Evolutionary conservation across 2,888 invertebrate species (phyloP).

Genomic region (Lasioglossum oenotherae): DNA sequence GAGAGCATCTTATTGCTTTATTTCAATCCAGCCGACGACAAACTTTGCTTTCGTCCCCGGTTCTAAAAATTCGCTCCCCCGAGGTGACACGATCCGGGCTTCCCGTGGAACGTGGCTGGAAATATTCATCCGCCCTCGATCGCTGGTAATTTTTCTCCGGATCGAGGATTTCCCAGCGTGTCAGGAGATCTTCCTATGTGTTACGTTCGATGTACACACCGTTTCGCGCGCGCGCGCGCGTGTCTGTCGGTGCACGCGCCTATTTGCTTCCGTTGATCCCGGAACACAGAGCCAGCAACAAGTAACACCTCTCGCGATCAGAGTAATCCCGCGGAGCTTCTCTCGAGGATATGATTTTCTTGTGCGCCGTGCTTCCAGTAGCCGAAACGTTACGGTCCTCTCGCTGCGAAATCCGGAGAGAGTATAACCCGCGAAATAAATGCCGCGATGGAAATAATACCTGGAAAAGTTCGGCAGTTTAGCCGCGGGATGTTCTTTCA

Average conservation of each 20-base stretch:
- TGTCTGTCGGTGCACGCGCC: neutral
- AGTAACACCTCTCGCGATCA: conserved; percentile 34
- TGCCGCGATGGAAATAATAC: neutral
- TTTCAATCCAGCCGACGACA: neutral
- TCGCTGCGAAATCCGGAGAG: neutral
- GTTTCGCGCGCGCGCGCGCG: neutral
- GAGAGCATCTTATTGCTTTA: neutral
- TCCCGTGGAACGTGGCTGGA: neutral
- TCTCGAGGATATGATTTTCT: conserved; percentile 28
- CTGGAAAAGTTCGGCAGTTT: neutral
- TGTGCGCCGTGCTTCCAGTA: neutral
- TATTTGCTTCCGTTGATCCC: conserved; percentile 19
- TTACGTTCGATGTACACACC: neutral
- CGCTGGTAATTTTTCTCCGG: neutral
- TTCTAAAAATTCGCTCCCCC: neutral
- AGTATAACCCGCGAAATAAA: conserved; percentile 12
- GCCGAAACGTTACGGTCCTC: neutral
- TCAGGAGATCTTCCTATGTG: neutral
- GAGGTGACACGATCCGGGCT: neutral
- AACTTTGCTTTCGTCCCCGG: neutral
- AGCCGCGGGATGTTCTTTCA: neutral
- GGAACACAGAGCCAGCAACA: conserved; percentile 32
- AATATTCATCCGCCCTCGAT: neutral
- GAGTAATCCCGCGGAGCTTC: conserved; percentile 25
- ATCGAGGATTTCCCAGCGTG: neutral